Conservation (phyloP, 2,888 invertebrate genomes). For the Fabriciana adippe region DNA sequence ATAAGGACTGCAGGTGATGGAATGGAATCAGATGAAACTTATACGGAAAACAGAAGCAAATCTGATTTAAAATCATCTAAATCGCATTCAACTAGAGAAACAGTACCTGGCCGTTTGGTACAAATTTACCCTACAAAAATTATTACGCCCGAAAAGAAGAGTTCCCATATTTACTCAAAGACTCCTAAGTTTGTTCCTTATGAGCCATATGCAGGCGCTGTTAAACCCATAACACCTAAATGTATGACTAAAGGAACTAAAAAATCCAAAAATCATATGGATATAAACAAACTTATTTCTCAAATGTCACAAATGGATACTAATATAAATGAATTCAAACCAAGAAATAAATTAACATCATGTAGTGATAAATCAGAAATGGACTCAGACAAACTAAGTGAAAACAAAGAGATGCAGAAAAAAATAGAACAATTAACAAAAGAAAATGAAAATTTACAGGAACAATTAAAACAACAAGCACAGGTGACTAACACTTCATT, state of each 20-base stretch:
- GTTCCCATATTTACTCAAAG: slow-evolving; percentile 79
- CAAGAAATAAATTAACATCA: slow-evolving; percentile 65
- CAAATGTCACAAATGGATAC: slow-evolving; percentile 88
- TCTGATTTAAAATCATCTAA: slow-evolving; percentile 3
- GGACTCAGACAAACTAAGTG: slow-evolving; percentile 55
- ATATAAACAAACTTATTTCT: slow-evolving; percentile 85
- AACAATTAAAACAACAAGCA: slow-evolving; percentile 92
- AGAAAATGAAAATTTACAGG: slow-evolving; percentile 88
- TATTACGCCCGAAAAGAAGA: slow-evolving; percentile 80
- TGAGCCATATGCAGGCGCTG: slow-evolving; percentile 93
- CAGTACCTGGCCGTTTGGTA: slow-evolving; percentile 58
- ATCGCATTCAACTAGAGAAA: slow-evolving; percentile 48
- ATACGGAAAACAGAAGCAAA: slow-evolving; percentile 50
- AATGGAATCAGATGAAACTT: slow-evolving; percentile 84
- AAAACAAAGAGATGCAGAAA: slow-evolving; percentile 79
- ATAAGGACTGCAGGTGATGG: slow-evolving; percentile 89
- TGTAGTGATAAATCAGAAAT: slow-evolving; percentile 57
- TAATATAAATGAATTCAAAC: slow-evolving; percentile 83
- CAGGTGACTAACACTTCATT: slow-evolving; percentile 70
- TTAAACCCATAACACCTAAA: slow-evolving; percentile 87
- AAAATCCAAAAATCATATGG: slow-evolving; percentile 82
- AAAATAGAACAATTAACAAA: slow-evolving; percentile 84
- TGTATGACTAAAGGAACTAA: slow-evolving; percentile 66
- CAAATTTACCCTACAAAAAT: slow-evolving; percentile 83
- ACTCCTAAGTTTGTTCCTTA: slow-evolving; percentile 94